A percentile compares a stretch with the other conserved stretches of the same genome.
Evolutionary conservation across 2,888 invertebrate genomes (phyloP).

Genomic region (Cheilosia grossa): DNA sequence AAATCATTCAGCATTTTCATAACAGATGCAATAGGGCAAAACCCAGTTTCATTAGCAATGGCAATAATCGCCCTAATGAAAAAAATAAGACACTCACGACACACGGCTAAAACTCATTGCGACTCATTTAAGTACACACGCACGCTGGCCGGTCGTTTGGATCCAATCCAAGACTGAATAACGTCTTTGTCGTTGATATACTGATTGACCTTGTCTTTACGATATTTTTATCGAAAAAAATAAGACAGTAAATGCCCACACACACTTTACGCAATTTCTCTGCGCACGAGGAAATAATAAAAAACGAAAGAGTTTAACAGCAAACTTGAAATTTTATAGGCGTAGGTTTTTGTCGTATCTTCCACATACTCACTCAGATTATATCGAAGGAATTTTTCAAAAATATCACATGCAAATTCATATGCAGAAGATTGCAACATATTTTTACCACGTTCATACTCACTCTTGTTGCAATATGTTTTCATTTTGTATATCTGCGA

Average conservation of each 20-base stretch:
- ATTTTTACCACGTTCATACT: background rate
- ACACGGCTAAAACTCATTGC: conserved; percentile 33
- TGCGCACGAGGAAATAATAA: conserved; percentile 11
- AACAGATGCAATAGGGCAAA: conserved; percentile 32
- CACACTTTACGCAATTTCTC: conserved; percentile 52
- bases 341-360: background rate
- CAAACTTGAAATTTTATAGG: conserved; percentile 60
- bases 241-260: background rate
- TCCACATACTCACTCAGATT: too few species aligned
- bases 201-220: conserved; percentile 64
- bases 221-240: conserved; percentile 16
- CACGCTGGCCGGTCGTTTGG: background rate
- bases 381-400: background rate
- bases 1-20: conserved; percentile 36
- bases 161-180: conserved; percentile 13
- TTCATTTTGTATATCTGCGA: conserved; percentile 15
- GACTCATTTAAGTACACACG: conserved; percentile 16
- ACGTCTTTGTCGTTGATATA: conserved; percentile 36
- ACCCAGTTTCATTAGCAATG: conserved; percentile 50
- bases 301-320: conserved; percentile 54
- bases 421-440: conserved; percentile 31
- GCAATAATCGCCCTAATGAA: conserved; percentile 56
- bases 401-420: conserved; percentile 4
- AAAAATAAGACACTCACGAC: conserved; percentile 51
- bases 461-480: conserved; percentile 39